A percentile compares a stretch with the other conserved stretches of the same genome.
These are phyloP conservation scores for Heliconius hewitsoni DNA, from an alignment of 1,140 invertebrate species.

Conservation along the genomic window DNA sequence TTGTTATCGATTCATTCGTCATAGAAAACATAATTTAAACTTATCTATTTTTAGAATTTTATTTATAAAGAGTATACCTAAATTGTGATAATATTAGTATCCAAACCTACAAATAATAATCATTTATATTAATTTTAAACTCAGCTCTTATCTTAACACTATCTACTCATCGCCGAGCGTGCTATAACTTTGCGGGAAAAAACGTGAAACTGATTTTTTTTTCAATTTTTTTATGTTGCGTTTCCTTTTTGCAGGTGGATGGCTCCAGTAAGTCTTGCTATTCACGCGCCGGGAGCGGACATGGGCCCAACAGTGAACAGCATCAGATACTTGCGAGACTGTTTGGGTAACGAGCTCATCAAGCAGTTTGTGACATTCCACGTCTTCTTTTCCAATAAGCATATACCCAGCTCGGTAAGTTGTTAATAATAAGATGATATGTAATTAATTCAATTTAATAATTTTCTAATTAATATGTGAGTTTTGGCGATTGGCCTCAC, in stretches of 20 bases:
- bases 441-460: background rate
- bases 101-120: no score
- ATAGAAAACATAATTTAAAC: no score
- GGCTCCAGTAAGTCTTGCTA: conserved; percentile 87
- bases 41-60: no score
- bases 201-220: background rate
- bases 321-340: conserved; percentile 86
- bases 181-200: background rate
- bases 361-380: conserved; percentile 91
- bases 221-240: conserved; percentile 14
- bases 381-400: conserved; percentile 91
- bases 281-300: conserved; percentile 89
- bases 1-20: no score
- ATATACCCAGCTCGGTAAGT: conserved; percentile 88
- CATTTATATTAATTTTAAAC: no score
- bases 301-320: conserved; percentile 84
- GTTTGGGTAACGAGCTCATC: conserved; percentile 85
- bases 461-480: background rate
- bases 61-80: no score
- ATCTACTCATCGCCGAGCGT: no score
- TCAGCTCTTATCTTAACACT: no score
- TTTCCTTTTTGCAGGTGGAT: conserved; percentile 80
- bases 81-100: no score
- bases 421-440: background rate
- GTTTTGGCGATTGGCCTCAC: no score